Evolutionary conservation across 2,113 vertebrate genomes (phyloP).

Genomic region (Ophiodon elongatus): DNA sequence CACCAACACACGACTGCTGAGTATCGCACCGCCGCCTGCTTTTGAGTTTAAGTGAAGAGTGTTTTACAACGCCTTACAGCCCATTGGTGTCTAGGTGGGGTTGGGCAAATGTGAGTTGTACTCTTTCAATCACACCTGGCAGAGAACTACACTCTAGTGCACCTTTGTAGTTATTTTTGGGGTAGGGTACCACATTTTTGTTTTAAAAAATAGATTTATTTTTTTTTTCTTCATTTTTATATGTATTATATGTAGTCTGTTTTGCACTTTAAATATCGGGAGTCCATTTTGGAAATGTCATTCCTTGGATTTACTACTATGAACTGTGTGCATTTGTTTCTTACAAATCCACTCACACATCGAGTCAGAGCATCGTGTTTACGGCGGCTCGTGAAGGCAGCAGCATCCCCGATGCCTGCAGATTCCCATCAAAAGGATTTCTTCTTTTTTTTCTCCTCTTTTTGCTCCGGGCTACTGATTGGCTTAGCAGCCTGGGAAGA

Average conservation of each 20-base stretch:
- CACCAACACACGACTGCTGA: too few relatives aligned
- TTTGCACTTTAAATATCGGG: neutral
- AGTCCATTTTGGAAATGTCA: neutral
- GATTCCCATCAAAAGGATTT: conserved; percentile 27
- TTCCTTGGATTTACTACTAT: neutral
- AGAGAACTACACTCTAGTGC: too few relatives aligned
- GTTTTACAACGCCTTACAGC: too few relatives aligned
- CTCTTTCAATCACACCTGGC: too few relatives aligned
- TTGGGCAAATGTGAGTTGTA: too few relatives aligned
- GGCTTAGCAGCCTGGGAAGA: conserved; percentile 35
- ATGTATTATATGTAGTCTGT: neutral
- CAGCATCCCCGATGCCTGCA: conserved; percentile 47
- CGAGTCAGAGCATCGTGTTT: neutral
- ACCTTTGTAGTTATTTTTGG: neutral
- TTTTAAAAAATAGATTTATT: too few relatives aligned
- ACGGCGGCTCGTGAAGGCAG: conserved; percentile 45
- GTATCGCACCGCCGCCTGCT: too few relatives aligned
- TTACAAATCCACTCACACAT: neutral
- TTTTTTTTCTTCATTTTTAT: neutral
- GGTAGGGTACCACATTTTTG: neutral
- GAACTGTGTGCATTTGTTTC: neutral
- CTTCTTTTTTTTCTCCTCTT: conserved; percentile 10
- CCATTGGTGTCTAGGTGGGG: neutral
- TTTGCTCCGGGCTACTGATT: conserved; percentile 52
- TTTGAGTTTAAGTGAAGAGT: too few relatives aligned